phyloP scores from a whole-genome alignment of 2,888 invertebrate genomes.

The Thecophora atra region DNA sequence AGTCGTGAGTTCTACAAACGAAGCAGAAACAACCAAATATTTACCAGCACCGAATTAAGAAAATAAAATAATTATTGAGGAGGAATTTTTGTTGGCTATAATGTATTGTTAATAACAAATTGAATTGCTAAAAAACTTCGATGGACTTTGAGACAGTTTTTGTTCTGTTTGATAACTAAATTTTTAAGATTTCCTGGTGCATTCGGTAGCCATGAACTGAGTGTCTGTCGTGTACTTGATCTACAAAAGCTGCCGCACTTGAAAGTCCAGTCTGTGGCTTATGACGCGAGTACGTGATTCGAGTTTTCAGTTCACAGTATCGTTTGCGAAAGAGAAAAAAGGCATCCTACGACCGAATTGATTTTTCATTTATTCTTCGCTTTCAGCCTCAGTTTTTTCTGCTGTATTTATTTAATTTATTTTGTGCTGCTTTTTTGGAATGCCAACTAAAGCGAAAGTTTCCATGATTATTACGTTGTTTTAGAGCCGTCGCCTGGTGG shows the following conservation, averaged over 20 bases:
- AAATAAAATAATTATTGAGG: too few relatives aligned
- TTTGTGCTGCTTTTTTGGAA: background rate
- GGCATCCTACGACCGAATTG: background rate
- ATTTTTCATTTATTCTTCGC: background rate
- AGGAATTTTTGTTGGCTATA: too few relatives aligned
- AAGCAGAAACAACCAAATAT: background rate
- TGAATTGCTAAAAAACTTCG: too few relatives aligned
- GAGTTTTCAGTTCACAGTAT: background rate
- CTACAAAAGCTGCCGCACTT: slow-evolving; percentile 11
- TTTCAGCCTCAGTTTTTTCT: background rate
- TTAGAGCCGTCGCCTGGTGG: background rate
- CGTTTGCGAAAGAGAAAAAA: background rate
- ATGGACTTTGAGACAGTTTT: too few relatives aligned
- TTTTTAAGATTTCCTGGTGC: slow-evolving; percentile 9
- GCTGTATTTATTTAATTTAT: background rate
- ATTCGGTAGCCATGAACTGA: background rate
- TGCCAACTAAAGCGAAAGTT: slow-evolving; percentile 25
- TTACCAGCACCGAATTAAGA: too few relatives aligned
- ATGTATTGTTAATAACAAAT: too few relatives aligned
- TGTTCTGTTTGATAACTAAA: slow-evolving; percentile 13
- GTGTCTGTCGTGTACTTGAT: background rate
- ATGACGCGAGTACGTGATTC: slow-evolving; percentile 11
- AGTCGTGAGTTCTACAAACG: background rate
- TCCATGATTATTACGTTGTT: slow-evolving; percentile 24
- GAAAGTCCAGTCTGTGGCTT: background rate